A percentile compares a stretch with the other conserved stretches of the same genome.
Evolutionary conservation across 2,888 invertebrate genomes (phyloP).

Genomic region (Hypomecis atomaria): DNA sequence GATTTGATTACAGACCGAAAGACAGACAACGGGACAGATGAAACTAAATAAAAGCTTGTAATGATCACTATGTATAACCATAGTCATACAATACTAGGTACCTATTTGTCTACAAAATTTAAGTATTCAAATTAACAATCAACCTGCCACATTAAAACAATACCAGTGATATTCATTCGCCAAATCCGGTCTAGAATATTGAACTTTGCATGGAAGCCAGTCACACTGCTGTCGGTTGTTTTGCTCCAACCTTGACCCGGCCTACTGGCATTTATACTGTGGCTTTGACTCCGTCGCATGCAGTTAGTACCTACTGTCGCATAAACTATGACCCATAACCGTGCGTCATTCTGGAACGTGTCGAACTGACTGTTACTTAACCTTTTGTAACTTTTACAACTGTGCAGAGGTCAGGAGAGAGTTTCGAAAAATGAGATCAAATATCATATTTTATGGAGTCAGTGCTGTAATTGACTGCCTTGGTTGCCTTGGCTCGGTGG

Average conservation of each 20-base stretch:
- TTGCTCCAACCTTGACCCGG: conserved; percentile 66
- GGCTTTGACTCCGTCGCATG: conserved; percentile 60
- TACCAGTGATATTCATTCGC: conserved; percentile 42
- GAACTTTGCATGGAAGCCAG: conserved; percentile 66
- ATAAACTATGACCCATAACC: conserved; percentile 30
- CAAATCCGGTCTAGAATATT: conserved; percentile 49
- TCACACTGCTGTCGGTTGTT: conserved; percentile 56
- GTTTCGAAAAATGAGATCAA: no score
- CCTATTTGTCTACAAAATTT: background rate
- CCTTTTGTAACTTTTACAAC: background rate
- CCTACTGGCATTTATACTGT: conserved; percentile 10
- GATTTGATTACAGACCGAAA: no score
- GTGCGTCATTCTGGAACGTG: conserved; percentile 33
- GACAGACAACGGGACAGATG: no score
- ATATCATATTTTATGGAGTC: no score
- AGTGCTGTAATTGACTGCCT: no score
- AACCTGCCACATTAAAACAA: conserved; percentile 37
- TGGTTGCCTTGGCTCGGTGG: no score
- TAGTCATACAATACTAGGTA: background rate
- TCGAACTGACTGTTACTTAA: conserved; percentile 1
- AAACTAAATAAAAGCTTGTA: no score
- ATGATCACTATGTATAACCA: background rate
- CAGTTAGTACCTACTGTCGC: conserved; percentile 29
- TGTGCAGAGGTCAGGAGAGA: no score
- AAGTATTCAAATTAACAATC: conserved; percentile 4